A percentile compares a stretch with the other conserved stretches of the same genome.
Evolutionary conservation across 2,797 vertebrate genomes (phyloP).

Genomic region (Tympanoctomys barrerae): DNA sequence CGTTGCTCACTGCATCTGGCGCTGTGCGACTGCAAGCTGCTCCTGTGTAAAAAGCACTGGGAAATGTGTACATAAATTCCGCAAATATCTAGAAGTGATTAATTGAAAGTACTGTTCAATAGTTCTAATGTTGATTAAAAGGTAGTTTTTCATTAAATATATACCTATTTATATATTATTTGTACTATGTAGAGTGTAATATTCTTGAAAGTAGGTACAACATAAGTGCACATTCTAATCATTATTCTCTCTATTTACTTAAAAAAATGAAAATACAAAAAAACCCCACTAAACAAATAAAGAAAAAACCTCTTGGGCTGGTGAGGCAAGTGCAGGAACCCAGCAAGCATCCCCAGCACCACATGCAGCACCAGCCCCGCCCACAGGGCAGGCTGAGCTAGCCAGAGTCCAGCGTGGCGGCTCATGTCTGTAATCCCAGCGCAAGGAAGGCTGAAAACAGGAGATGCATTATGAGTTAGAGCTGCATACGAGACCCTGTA

Average conservation of each 20-base stretch:
- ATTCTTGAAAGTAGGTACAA: not conserved
- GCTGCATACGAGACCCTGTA: no score
- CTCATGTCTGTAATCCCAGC: no score
- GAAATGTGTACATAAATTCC: not conserved
- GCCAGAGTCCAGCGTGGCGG: no score
- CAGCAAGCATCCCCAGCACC: no score
- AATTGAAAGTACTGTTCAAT: not conserved
- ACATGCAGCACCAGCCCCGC: no score
- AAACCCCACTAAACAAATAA: no score
- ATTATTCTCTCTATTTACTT: not conserved
- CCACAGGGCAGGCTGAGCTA: no score
- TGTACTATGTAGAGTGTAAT: not conserved
- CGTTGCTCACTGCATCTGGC: not conserved
- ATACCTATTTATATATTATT: not conserved
- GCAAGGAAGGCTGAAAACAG: no score
- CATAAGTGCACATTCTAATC: not conserved
- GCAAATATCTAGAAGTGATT: not conserved
- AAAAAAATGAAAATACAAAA: no score
- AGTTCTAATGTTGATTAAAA: not conserved
- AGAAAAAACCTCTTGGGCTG: no score
- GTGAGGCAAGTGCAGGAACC: no score
- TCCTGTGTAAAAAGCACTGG: not conserved
- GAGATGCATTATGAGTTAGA: no score
- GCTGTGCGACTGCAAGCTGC: not conserved
- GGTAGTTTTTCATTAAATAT: not conserved